Evolutionary conservation across 2,888 invertebrate genomes (phyloP), one percentile per base, ranked within the genome.

Genomic region (Dioctria rufipes): DNA sequence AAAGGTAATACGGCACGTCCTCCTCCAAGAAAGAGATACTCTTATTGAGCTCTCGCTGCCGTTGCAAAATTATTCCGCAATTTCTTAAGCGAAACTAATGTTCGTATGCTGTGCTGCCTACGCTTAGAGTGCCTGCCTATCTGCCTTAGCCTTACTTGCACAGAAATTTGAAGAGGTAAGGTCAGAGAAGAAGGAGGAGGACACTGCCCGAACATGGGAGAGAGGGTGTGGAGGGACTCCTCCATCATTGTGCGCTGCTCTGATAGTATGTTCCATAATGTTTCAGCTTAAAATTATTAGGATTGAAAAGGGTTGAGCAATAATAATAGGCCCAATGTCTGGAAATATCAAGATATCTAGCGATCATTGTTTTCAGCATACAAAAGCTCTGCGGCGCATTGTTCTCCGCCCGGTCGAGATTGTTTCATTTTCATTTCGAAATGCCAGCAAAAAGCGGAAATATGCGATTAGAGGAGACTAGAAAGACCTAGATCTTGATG

Each of bases 401-500:
- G 61, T 61, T 61, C 61, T 61, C 37, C 61, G 39, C 5, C 6
- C 11, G 37, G 2, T 61, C 25, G 6, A 61, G 61, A 61, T 37
- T 61, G 61, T 61, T 61, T 61, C 61, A 39, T 11, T 61, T 61
- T 39, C 61, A 61, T 61, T 61, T 61, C 61, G 61, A 61, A 61
- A 61, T n/a, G 61, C 37, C 61, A n/a, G 37, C 61, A 61, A 61
- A 61, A 61, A 61, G 61, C 61, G 61, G 61, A 61, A 61, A 61
- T 61, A 25, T 39, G 61, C 61, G 61, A 61, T 61, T 61, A 39
- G 25, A 37, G 39, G 6, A 25, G 37, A 39, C 61, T 5, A 39
- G 5, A 39, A 4, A 61, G 61, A 25, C 61, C 61, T 61, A 61
- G 39, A 61, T 61, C 37, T 39, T 25, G 61, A 61, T 6, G 37